A percentile compares a stretch with the other conserved stretches of the same genome.
phyloP scores from a whole-genome alignment of 30 jellyfish, hydroid and myxozoan species.

The Aurelia sp. region DNA sequence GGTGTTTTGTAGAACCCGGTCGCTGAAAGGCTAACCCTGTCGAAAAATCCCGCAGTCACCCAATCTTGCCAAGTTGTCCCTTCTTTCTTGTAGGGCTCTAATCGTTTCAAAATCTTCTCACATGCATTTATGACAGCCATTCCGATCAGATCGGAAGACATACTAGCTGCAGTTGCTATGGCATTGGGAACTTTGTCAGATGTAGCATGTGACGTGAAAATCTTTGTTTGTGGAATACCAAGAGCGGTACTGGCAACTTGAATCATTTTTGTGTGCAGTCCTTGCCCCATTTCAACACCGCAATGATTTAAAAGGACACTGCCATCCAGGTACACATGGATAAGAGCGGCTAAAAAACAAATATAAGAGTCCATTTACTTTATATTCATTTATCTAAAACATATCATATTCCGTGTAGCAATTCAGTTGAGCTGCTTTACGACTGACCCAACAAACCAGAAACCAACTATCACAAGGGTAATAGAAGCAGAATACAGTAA shows the following conservation, averaged over 20 bases:
- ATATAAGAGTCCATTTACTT: not conserved
- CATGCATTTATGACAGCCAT: constrained; percentile 51
- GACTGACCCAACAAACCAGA: too few relatives aligned
- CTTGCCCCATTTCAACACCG: constrained; percentile 58
- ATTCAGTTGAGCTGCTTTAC: not conserved
- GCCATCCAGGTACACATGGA: constrained; percentile 40
- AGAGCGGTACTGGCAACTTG: constrained; percentile 34
- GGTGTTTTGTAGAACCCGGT: constrained; percentile 47
- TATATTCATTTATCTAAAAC: too few relatives aligned
- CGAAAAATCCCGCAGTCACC: constrained; percentile 27
- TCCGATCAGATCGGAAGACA: constrained; percentile 33
- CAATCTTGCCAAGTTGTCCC: constrained; percentile 32
- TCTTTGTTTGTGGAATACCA: constrained; percentile 15
- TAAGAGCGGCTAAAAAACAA: constrained; percentile 31
- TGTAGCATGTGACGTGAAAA: not conserved
- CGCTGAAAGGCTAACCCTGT: constrained; percentile 38
- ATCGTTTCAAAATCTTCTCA: constrained; percentile 18
- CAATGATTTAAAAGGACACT: constrained; percentile 30
- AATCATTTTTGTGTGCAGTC: constrained; percentile 47
- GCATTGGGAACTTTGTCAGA: constrained; percentile 49
- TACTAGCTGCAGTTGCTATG: constrained; percentile 2
- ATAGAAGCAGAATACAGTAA: too few relatives aligned
- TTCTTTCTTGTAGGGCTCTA: constrained; percentile 22
- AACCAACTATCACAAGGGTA: too few relatives aligned
- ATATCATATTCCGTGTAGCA: too few relatives aligned